Conservation (phyloP, 2,797 vertebrate species). For the Melanotaenia trifasciata region DNA sequence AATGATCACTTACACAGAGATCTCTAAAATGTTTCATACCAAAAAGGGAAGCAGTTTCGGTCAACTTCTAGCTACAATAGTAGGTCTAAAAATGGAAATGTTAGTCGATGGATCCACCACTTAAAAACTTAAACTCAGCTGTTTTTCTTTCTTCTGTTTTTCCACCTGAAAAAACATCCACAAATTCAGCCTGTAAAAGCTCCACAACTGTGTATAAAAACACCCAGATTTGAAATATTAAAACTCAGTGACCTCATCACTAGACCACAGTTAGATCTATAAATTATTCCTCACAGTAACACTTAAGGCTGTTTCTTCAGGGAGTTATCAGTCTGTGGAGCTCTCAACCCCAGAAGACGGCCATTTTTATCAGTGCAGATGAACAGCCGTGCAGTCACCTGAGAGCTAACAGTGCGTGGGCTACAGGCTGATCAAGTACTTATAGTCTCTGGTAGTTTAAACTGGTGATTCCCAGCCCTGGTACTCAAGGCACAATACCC, state of each 20-base stretch:
- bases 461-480: too few relatives aligned
- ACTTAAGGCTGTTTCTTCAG: too few relatives aligned
- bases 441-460: too few relatives aligned
- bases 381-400: too few relatives aligned
- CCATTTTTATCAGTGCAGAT: too few relatives aligned
- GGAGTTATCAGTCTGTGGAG: too few relatives aligned
- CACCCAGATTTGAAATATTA: neutral
- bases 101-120: neutral
- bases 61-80: neutral
- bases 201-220: neutral
- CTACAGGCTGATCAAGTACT: too few relatives aligned
- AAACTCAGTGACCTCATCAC: neutral
- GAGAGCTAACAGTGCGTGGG: too few relatives aligned
- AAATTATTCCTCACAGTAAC: rapidly evolving
- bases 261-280: neutral
- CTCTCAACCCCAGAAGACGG: too few relatives aligned
- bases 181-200: neutral
- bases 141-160: neutral
- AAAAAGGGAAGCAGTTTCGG: slow-evolving; percentile 2
- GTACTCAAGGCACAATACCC: too few relatives aligned
- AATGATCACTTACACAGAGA: slow-evolving; percentile 2
- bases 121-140: neutral
- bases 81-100: neutral
- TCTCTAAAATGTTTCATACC: neutral
- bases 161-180: slow-evolving; percentile 3